These are phyloP conservation scores for Ceratina japonica DNA, from an alignment of 1,140 invertebrate species.

Conservation along the genomic window DNA sequence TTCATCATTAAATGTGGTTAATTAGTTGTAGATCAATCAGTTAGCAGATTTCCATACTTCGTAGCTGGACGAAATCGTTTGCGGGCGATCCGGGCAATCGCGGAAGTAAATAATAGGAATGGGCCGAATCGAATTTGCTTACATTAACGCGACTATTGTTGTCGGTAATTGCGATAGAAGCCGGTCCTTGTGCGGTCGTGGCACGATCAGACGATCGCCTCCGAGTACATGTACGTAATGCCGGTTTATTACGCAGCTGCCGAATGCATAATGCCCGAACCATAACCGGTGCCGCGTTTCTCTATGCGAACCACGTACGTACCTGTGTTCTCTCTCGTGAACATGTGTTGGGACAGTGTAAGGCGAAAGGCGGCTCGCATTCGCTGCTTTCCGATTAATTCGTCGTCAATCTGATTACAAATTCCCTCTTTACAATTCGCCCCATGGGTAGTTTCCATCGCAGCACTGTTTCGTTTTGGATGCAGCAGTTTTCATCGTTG, in stretches of 20 bases:
- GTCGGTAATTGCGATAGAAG: conserved; percentile 37
- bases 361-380: too few species aligned
- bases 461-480: too few species aligned
- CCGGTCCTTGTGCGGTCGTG: not conserved
- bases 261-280: conserved; percentile 29
- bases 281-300: not conserved
- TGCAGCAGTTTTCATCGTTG: too few species aligned
- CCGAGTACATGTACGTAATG: conserved; percentile 26
- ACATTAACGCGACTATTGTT: conserved; percentile 42
- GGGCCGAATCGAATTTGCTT: conserved; percentile 44
- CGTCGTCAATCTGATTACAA: not conserved
- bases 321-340: not conserved
- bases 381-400: too few species aligned
- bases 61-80: conserved; percentile 11
- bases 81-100: conserved; percentile 47
- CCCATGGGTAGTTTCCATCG: too few species aligned
- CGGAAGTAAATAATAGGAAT: conserved; percentile 52
- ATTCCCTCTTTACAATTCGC: not conserved
- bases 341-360: not conserved
- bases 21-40: not conserved
- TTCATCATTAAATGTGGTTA: too few species aligned
- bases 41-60: not conserved
- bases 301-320: conserved; percentile 23
- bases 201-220: conserved; percentile 24
- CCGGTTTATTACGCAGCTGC: conserved; percentile 33